Percentiles rank a stretch among this genome's conserved stretches.
phyloP scores from a whole-genome alignment of 2,888 invertebrate species.

The Meliscaeva auricollis region DNA sequence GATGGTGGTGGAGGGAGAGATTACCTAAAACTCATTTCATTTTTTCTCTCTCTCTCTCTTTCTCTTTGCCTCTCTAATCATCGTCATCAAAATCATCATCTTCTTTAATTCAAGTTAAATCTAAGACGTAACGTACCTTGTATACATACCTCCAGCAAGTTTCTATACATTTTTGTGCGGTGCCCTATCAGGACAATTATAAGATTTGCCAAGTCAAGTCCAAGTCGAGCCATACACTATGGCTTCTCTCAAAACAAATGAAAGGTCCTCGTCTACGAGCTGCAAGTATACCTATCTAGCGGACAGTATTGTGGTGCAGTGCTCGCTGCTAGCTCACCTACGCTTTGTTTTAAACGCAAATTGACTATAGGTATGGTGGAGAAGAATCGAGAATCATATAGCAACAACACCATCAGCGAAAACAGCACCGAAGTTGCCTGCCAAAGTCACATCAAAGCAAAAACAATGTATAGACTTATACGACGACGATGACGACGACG shows the following conservation, averaged over 20 bases:
- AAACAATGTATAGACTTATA: slow-evolving; percentile 1
- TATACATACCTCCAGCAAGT: slow-evolving; percentile 6
- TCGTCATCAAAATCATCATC: slow-evolving; percentile 66
- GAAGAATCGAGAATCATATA: slow-evolving; percentile 21
- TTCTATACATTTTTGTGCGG: slow-evolving; percentile 9
- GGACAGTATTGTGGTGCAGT: slow-evolving; percentile 36
- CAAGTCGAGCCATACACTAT: too few species aligned
- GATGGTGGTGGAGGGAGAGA: neutral
- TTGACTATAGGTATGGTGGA: slow-evolving; percentile 56
- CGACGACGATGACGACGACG: neutral
- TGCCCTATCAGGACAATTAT: slow-evolving; percentile 60
- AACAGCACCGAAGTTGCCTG: neutral
- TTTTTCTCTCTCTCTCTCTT: slow-evolving; percentile 3
- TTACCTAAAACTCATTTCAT: neutral
- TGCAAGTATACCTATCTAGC: neutral
- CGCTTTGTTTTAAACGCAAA: slow-evolving; percentile 69
- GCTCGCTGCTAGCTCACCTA: slow-evolving; percentile 49
- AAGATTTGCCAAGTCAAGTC: slow-evolving; percentile 44
- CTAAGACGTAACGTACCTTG: slow-evolving; percentile 13
- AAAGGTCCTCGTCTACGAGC: slow-evolving; percentile 53
- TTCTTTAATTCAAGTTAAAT: slow-evolving; percentile 64
- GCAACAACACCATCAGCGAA: neutral
- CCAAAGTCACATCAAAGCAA: slow-evolving; percentile 13
- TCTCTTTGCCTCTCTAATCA: slow-evolving; percentile 40
- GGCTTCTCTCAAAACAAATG: slow-evolving; percentile 65